Conservation (phyloP, 1,140 invertebrate genomes). For the Platorchestia sp. region DNA sequence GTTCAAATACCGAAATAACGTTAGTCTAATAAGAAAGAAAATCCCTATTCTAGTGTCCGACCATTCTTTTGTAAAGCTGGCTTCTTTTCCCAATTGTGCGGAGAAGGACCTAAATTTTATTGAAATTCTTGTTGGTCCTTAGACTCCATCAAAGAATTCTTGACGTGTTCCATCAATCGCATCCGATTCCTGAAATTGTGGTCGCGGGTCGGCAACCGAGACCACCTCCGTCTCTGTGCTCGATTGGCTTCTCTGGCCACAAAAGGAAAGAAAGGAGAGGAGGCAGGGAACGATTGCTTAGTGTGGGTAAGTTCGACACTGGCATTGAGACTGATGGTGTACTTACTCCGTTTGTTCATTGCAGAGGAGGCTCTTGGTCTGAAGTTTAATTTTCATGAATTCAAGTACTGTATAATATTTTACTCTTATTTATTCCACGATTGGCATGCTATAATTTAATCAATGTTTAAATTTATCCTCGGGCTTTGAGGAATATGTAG, state of each 20-base stretch:
- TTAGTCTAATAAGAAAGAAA: background rate
- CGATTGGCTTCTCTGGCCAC: background rate
- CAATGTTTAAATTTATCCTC: too few species aligned
- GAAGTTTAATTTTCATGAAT: background rate
- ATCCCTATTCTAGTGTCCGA: background rate
- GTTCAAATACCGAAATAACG: background rate
- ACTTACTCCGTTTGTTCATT: background rate
- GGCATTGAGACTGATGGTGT: background rate
- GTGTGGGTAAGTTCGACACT: background rate
- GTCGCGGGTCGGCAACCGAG: conserved; percentile 9
- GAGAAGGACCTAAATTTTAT: conserved; percentile 18
- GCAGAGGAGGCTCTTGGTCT: background rate
- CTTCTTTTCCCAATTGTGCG: background rate
- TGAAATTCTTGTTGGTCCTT: conserved; percentile 18
- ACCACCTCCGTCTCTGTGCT: background rate
- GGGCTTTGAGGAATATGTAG: too few species aligned
- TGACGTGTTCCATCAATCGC: conserved; percentile 13
- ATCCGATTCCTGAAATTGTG: conserved; percentile 35
- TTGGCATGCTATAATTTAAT: too few species aligned
- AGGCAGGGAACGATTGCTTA: background rate
- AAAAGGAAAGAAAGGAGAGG: background rate
- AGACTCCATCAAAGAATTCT: conserved; percentile 43
- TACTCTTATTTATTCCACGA: background rate
- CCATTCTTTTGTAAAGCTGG: background rate
- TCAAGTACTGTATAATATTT: background rate